These are phyloP conservation scores for Apostichopus californicus DNA, from an alignment of 35 echinoderm and acorn worm species.

Conservation along the genomic window DNA sequence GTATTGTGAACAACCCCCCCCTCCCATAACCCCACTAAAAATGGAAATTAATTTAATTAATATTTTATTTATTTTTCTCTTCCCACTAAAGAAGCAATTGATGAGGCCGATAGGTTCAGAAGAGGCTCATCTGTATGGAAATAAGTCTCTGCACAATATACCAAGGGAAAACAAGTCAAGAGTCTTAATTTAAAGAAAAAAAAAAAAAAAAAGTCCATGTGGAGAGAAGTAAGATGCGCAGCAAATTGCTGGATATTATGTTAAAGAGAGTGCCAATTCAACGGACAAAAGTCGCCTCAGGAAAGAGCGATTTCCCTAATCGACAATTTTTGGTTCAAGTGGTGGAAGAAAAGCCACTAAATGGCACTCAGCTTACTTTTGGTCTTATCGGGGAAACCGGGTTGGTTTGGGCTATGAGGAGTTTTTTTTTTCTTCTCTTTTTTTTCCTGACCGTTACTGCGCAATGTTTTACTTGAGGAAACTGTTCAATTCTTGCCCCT, in stretches of 20 bases:
- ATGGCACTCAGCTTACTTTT: slow-evolving; percentile 36
- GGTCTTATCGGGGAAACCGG: background rate
- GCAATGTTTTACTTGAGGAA: background rate
- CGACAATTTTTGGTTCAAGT: slow-evolving; percentile 23
- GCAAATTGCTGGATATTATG: background rate
- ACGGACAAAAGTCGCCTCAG: slow-evolving; percentile 1
- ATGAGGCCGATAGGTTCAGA: slow-evolving; percentile 20
- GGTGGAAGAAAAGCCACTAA: slow-evolving; percentile 18
- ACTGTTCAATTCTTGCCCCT: background rate
- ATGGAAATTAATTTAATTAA: slow-evolving; percentile 18
- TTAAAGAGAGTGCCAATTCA: background rate
- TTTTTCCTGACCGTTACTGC: slow-evolving; percentile 20
- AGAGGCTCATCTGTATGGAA: slow-evolving; percentile 2
- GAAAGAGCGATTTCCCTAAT: slow-evolving; percentile 38
- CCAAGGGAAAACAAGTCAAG: slow-evolving; percentile 29
- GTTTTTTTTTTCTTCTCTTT: too few species aligned
- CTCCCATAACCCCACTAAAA: background rate
- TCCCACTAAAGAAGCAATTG: background rate
- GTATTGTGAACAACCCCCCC: background rate
- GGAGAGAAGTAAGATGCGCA: background rate
- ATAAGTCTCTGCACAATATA: slow-evolving; percentile 4
- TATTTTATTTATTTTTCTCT: background rate
- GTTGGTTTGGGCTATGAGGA: background rate
- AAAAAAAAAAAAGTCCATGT: background rate
- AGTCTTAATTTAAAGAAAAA: background rate